Evolutionary conservation across 2,113 vertebrate genomes (phyloP), one percentile per base, ranked within the genome.

Genomic region (Nothobranchius furzeri): DNA sequence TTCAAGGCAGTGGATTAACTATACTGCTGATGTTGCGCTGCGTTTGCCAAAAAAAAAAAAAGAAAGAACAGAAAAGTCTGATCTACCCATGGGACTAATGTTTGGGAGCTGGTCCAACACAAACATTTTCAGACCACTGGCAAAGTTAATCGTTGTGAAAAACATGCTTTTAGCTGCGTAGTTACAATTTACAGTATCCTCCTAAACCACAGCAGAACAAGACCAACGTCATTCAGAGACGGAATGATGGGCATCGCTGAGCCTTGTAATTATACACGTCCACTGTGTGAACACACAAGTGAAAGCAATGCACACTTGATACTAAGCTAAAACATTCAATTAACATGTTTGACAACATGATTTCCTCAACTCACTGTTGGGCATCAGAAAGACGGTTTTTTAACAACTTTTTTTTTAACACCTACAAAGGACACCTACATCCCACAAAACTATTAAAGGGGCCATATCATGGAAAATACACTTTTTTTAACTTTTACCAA

Each of bases 141-240:
- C 69, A 70, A 48, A 72, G 48, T 51, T 54, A 61, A 68, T 58
- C 74, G 50, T 40, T 50, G 48, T 62, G 63, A 76, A 76, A 60
- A 14, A 53, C 50, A 17, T 11, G 59, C 14, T 68, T 68, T 46
- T 55, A 54, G 61, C 20, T 3, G 15, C 20, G 47, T 40, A 42
- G 25, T 57, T 36, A 64, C 35, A 82, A 65, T 59, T 12, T 48
- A 58, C 12, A 2, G 37, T 50, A 48, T 36, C 54, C 43, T 51
- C 43, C 51, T 66, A 42, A 25, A 52, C 9, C 47, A 79, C 36
- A 66, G 40, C 15, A 6, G 24, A 20, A 73, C 1, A 8, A 50
- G 52, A 13, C 15, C 17, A 4, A 48, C 51, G 42, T 69, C 35
- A 48, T 69, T 58, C 61, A 75, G 17, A 6, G 40, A 10, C 2